Evolutionary conservation across 2,888 invertebrate species (phyloP).

Genomic region (Sinelater perroti): DNA sequence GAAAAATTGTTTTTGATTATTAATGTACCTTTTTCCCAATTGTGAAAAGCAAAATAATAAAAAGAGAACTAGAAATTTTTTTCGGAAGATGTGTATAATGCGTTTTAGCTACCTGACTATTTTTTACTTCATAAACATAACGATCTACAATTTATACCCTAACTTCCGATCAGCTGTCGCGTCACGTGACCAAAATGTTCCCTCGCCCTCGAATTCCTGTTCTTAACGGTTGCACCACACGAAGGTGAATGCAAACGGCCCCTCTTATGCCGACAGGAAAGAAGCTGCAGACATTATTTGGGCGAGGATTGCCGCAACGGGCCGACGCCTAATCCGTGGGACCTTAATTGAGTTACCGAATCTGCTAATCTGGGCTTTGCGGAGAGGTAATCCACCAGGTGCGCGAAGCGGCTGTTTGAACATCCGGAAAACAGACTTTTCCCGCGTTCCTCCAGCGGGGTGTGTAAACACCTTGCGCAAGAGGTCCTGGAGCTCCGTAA

Average conservation of each 20-base stretch:
- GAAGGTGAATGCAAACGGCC: slow-evolving; percentile 22
- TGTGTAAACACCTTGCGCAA: too few relatives aligned
- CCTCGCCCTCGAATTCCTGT: slow-evolving; percentile 29
- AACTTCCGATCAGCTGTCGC: slow-evolving; percentile 67
- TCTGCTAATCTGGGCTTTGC: slow-evolving; percentile 10
- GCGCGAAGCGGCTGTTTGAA: background rate
- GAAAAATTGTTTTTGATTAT: too few relatives aligned
- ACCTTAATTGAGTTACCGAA: slow-evolving; percentile 4
- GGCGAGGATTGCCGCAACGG: background rate
- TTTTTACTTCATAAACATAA: background rate
- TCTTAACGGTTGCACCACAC: slow-evolving; percentile 26
- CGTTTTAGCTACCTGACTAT: too few relatives aligned
- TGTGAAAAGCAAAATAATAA: too few relatives aligned
- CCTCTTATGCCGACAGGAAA: background rate
- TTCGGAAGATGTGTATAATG: too few relatives aligned
- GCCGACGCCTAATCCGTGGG: background rate
- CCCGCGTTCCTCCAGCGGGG: too few relatives aligned
- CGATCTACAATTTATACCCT: slow-evolving; percentile 16
- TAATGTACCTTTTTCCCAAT: too few relatives aligned
- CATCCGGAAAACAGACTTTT: too few relatives aligned
- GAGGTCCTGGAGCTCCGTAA: too few relatives aligned
- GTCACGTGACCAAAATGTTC: slow-evolving; percentile 51
- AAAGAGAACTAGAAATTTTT: too few relatives aligned
- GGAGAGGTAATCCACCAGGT: slow-evolving; percentile 8
- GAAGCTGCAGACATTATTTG: slow-evolving; percentile 2